phyloP scores from a whole-genome alignment of 2,888 invertebrate species.

The Pyralis farinalis region DNA sequence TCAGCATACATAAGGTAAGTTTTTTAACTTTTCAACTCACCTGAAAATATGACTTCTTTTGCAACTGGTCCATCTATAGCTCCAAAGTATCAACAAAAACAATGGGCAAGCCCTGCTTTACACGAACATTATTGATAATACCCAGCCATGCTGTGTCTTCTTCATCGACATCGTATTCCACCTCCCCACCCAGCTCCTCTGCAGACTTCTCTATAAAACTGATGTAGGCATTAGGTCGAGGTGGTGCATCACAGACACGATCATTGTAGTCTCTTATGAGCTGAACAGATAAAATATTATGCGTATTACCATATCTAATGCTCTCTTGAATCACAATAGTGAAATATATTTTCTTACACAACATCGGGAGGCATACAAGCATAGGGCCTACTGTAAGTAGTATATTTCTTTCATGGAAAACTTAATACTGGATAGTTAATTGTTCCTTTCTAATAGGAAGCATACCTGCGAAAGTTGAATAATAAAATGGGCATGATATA shows the following conservation, averaged over 20 bases:
- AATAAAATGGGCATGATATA: too few species aligned
- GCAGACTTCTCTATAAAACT: conserved; percentile 96
- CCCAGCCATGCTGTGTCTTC: conserved; percentile 98
- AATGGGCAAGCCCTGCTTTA: conserved; percentile 84
- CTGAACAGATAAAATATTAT: conserved; percentile 28
- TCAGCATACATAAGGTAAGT: too few species aligned
- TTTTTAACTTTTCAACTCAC: too few species aligned
- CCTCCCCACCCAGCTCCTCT: conserved; percentile 95
- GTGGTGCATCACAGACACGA: conserved; percentile 90
- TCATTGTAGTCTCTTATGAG: conserved; percentile 87
- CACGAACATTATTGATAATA: conserved; percentile 92
- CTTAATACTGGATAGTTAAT: too few species aligned
- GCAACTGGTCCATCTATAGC: conserved; percentile 97
- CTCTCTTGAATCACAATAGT: too few species aligned
- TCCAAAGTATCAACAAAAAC: conserved; percentile 96
- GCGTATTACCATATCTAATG: too few species aligned
- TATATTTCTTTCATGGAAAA: too few species aligned
- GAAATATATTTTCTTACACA: too few species aligned
- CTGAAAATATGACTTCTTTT: conserved; percentile 98
- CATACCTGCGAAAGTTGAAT: too few species aligned
- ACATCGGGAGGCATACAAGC: too few species aligned
- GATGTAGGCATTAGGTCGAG: conserved; percentile 93
- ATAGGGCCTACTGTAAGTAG: too few species aligned
- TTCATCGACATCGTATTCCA: conserved; percentile 98
- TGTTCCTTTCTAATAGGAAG: too few species aligned